Evolutionary conservation across 2,888 invertebrate species (phyloP), one percentile per base, ranked within the genome.

Genomic region (Phlogophora meticulosa): DNA sequence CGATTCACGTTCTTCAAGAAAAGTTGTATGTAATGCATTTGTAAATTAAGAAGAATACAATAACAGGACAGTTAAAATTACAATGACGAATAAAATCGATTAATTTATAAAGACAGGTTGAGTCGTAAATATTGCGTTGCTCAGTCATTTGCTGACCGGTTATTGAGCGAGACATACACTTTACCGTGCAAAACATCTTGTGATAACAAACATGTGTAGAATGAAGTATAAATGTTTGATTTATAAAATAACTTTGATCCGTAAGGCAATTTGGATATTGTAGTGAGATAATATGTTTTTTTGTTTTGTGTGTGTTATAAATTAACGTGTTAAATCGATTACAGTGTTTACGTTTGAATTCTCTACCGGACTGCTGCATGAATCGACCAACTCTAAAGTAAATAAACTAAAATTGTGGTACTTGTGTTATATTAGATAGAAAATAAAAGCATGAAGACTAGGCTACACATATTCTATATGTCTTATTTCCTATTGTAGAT

Each of bases 301-400:
- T n/a, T n/a, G 7, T 51, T 20, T 28, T 24, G 7, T 42, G 28
- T n/a, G n/a, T n/a, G n/a, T n/a, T n/a, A n/a, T n/a, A n/a, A n/a
- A n/a, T n/a, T n/a, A n/a, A n/a, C n/a, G n/a, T n/a, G n/a, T n/a
- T n/a, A n/a, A n/a, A n/a, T n/a, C n/a, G n/a, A n/a, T n/a, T 76
- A 15, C 76, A 73, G 73, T 71, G 40, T 32, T 52, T 15, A n/a
- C 43, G 5, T 40, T 76, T 43, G 46, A 46, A 11, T 10, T 66
- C 11, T 43, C 59, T 2, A 60, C 13, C 2, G 77, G 65, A 2
- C 51, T 72, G 48, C 22, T 11, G 13, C 49, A 52, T 46, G 38
- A 32, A 10, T 4, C 49, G 11, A 10, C 10, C 3, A 20, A 9
- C 9, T 34, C 10, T 20, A 22, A 58, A 76, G 74, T 74, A 76